Conservation (phyloP, 2,797 vertebrate genomes). For the Fistularia tabacaria region DNA sequence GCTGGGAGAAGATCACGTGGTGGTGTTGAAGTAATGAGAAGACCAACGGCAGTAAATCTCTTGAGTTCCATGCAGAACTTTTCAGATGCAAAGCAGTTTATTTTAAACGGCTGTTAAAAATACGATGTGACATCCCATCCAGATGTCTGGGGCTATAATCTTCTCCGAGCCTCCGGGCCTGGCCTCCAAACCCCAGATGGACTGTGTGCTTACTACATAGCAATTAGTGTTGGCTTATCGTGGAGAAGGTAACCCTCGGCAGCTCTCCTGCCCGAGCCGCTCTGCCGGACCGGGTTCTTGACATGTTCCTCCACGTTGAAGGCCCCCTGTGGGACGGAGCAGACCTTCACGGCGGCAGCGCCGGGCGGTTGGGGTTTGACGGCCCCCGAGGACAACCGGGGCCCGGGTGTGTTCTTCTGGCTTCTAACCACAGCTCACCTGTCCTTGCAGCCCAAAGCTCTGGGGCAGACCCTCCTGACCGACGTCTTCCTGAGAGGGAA, state of each 20-base stretch:
- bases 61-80: conserved; percentile 28
- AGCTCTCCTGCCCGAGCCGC: conserved; percentile 3
- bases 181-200: conserved; percentile 74
- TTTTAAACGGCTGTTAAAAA: conserved; percentile 75
- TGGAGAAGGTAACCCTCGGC: conserved; percentile 46
- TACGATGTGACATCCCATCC: conserved; percentile 77
- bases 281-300: not conserved
- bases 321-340: too few species aligned
- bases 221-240: conserved; percentile 76
- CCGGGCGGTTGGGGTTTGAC: too few species aligned
- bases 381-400: too few species aligned
- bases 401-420: too few species aligned
- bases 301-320: too few species aligned
- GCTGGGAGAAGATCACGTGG: conserved; percentile 14
- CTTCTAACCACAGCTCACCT: too few species aligned
- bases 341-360: too few species aligned
- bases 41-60: conserved; percentile 28
- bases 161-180: conserved; percentile 68
- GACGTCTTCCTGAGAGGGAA: conserved; percentile 88
- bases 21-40: conserved; percentile 42
- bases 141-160: conserved; percentile 79
- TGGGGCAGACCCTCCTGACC: conserved; percentile 80
- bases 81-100: conserved; percentile 51
- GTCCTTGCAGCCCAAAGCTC: conserved; percentile 75
- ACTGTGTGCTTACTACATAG: conserved; percentile 70